Conservation (phyloP, 2,888 invertebrate genomes). For the Coelinius sp. region DNA sequence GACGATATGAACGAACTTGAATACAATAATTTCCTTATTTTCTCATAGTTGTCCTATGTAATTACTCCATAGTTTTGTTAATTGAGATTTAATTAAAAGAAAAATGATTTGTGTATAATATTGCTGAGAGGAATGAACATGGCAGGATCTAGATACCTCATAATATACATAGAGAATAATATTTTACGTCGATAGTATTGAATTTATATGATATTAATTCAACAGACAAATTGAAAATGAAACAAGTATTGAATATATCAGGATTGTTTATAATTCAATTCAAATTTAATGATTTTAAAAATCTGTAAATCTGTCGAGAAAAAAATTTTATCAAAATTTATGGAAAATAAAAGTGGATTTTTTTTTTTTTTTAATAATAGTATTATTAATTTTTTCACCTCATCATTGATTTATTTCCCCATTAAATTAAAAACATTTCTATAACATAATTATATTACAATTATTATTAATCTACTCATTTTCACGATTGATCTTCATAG, state of each 20-base stretch:
- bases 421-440: neutral
- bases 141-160: neutral
- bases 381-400: no score
- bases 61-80: conserved; percentile 23
- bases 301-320: neutral
- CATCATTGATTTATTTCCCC: neutral
- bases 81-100: neutral
- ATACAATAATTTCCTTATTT: neutral
- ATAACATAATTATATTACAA: conserved; percentile 20
- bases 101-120: neutral
- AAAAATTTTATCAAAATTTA: neutral
- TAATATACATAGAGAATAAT: neutral
- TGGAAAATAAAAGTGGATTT: no score
- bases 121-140: neutral
- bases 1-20: conserved; percentile 13
- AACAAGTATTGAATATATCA: neutral
- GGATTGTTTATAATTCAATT: neutral
- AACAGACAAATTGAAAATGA: no score
- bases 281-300: neutral
- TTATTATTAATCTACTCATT: no score
- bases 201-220: no score
- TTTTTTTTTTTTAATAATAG: no score
- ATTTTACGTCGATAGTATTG: neutral
- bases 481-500: conserved; percentile 47
- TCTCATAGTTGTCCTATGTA: conserved; percentile 22